Evolutionary conservation across 2,888 invertebrate species (phyloP), one percentile per base, ranked within the genome.

Genomic region (Belgica antarctica): DNA sequence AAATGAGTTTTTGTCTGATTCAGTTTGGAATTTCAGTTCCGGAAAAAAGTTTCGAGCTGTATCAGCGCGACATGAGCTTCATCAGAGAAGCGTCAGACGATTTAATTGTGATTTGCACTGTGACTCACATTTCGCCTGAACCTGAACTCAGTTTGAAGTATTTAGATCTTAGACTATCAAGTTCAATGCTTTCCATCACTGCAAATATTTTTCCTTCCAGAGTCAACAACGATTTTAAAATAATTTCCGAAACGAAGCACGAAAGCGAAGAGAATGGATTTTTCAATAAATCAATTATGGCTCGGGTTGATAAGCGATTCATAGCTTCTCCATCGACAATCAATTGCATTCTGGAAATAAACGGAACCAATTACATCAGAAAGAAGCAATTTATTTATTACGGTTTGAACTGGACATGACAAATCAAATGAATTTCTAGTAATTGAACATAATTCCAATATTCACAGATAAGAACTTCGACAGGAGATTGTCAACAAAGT

Each of bases 311-410:
- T 25, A 70, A 59, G 25, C 15, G 41, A n/a, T 57, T 57, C 17
- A 41, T 70, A 24, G 41, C 15, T 10, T 59, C 70, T 8, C 70
- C 70, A 25, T 59, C 70, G 7, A 10, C 57, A 41, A 46, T 70
- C 22, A 24, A 46, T 25, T 70, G 70, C 61, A 41, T 61, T 17
- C 25, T 70, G 24, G n/a, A 59, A 41, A 61, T 70, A 22, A 70
- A 70, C 17, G 70, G 70, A 5, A 70, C 59, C n/a, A 17, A 24
- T 15, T 70, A 70, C 28, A 61, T 59, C 12, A 70, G 61, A 22
- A 70, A 70, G 61, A 70, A 70, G 61, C 22, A 28, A 5, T 70
- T 61, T 17, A 70, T 70, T 41, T 70, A 61, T 19, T 70, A 70
- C 12, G 70, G 70, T 69, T n/a, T n/a, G n/a, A n/a, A n/a, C n/a